phyloP scores from a whole-genome alignment of 2,113 vertebrate genomes.

The Dicerorhinus sumatrensis region DNA sequence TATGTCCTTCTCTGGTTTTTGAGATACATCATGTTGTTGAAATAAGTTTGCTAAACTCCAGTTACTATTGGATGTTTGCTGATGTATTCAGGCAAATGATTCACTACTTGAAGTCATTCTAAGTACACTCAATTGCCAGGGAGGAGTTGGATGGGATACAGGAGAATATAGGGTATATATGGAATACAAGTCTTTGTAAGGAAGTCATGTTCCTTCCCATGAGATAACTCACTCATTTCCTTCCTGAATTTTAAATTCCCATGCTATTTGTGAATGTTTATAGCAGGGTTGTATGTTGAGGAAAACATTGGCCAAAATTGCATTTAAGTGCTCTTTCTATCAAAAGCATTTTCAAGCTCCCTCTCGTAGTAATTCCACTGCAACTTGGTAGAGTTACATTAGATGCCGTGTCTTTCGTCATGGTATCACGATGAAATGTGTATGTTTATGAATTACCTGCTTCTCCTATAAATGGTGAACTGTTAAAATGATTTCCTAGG shows the following conservation, averaged over 20 bases:
- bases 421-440: background rate
- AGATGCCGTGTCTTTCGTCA: background rate
- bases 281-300: background rate
- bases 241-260: conserved; percentile 62
- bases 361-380: no score
- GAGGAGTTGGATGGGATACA: background rate
- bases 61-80: background rate
- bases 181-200: background rate
- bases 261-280: conserved; percentile 17
- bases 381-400: background rate
- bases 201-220: conserved; percentile 16
- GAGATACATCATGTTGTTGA: background rate
- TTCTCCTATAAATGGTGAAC: background rate
- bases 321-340: background rate
- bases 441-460: background rate
- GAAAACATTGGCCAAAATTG: background rate
- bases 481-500: background rate
- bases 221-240: conserved; percentile 30
- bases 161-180: background rate
- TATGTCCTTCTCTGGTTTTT: background rate
- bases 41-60: background rate
- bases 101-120: background rate
- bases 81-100: background rate
- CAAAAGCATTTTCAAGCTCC: background rate
- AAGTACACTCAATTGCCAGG: background rate